Evolutionary conservation across 1,140 invertebrate genomes (phyloP).

Genomic region (Arion vulgaris): DNA sequence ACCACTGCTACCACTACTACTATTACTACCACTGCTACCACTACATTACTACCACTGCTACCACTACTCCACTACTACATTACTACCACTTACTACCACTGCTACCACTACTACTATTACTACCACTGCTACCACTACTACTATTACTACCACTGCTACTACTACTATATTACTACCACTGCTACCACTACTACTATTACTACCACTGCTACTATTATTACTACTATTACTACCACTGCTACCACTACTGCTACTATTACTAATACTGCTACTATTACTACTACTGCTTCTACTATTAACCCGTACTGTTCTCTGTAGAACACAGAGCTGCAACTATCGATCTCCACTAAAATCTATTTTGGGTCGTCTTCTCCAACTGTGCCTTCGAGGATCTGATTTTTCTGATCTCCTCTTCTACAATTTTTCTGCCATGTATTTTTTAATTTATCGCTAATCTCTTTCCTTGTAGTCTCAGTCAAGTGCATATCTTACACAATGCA

Average conservation of each 20-base stretch:
- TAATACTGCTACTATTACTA: slow-evolving; percentile 40
- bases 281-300: too few species aligned
- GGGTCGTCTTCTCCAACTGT: too few species aligned
- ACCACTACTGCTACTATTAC: slow-evolving; percentile 41
- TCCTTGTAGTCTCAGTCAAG: too few species aligned
- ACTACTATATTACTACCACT: slow-evolving; percentile 40
- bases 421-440: too few species aligned
- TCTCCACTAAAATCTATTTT: too few species aligned
- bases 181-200: slow-evolving; percentile 41
- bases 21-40: slow-evolving; percentile 39
- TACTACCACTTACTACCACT: slow-evolving; percentile 31
- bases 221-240: slow-evolving; percentile 41
- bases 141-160: slow-evolving; percentile 30
- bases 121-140: slow-evolving; percentile 33
- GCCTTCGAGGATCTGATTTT: too few species aligned
- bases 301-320: too few species aligned
- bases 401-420: too few species aligned
- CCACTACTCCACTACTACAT: too few species aligned
- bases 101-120: slow-evolving; percentile 32
- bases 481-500: too few species aligned
- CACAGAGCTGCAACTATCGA: too few species aligned
- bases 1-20: slow-evolving; percentile 45
- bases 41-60: slow-evolving; percentile 38
- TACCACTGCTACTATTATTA: slow-evolving; percentile 40
- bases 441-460: too few species aligned